Percentiles rank a stretch among this genome's conserved stretches.
Conservation (phyloP, 2,113 vertebrate species). For the Apodemus speciosus region DNA sequence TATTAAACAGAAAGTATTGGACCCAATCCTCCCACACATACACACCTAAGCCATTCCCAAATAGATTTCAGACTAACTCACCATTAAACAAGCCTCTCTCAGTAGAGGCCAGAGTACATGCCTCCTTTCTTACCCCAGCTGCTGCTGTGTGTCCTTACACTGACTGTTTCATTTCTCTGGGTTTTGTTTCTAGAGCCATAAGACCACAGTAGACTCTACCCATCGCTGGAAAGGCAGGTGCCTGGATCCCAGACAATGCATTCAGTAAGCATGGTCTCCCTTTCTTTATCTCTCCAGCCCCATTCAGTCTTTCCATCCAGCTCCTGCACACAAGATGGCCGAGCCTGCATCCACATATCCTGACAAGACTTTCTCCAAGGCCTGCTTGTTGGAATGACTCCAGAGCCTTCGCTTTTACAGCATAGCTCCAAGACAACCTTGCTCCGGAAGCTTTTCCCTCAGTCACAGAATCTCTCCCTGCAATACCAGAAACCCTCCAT, state of each 20-base stretch:
- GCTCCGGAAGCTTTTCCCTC: background rate
- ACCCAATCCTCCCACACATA: background rate
- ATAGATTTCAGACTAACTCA: background rate
- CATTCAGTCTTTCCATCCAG: background rate
- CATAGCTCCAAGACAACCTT: background rate
- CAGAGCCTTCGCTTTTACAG: background rate
- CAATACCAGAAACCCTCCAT: background rate
- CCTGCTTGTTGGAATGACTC: background rate
- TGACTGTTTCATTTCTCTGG: background rate
- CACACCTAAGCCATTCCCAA: background rate
- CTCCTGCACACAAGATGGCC: background rate
- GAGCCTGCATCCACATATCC: background rate
- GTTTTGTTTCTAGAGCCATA: background rate
- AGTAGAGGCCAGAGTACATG: background rate
- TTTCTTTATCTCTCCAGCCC: background rate
- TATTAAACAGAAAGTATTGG: background rate
- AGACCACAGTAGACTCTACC: background rate
- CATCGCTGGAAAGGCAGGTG: background rate
- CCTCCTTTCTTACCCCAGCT: background rate
- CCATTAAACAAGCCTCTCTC: background rate
- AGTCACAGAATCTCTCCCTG: too few relatives aligned
- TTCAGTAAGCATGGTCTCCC: background rate
- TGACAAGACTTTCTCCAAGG: rapidly evolving
- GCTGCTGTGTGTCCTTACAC: background rate
- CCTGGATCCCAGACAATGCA: too few relatives aligned